These are phyloP conservation scores for Hemicordylus capensis DNA, from an alignment of 2,113 vertebrate species.

Conservation along the genomic window DNA sequence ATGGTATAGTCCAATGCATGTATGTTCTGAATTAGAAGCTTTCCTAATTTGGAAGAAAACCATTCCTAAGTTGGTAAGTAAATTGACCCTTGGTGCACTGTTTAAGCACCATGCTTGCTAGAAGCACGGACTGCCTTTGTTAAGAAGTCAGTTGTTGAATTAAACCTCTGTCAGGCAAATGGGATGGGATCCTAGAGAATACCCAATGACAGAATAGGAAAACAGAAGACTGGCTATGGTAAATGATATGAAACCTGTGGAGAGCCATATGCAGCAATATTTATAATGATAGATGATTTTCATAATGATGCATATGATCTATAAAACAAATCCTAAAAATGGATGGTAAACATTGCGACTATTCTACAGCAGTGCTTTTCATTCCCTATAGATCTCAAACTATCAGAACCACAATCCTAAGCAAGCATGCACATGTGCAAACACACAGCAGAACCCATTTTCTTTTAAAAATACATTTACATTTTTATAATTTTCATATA, in stretches of 20 bases:
- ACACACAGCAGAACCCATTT: too few relatives aligned
- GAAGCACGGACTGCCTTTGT: not conserved
- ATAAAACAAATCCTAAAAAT: not conserved
- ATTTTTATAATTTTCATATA: too few relatives aligned
- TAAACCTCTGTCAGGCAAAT: not conserved
- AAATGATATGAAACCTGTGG: not conserved
- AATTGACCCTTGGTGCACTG: not conserved
- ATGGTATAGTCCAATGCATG: not conserved
- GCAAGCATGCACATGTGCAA: not conserved
- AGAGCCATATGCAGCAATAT: too few relatives aligned
- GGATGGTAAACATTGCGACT: not conserved
- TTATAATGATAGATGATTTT: not conserved
- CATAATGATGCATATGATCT: not conserved
- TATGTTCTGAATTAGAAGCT: not conserved
- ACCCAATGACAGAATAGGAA: not conserved
- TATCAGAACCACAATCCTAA: not conserved
- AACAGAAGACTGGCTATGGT: not conserved
- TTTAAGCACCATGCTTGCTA: not conserved
- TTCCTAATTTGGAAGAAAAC: not conserved
- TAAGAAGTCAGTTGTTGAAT: not conserved
- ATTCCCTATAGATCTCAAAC: not conserved
- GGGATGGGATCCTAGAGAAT: not conserved
- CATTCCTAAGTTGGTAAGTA: not conserved
- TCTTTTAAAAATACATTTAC: too few relatives aligned
- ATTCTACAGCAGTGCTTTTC: not conserved